phyloP scores from a whole-genome alignment of 2,113 vertebrate genomes.

The Neotragus pygmaeus region DNA sequence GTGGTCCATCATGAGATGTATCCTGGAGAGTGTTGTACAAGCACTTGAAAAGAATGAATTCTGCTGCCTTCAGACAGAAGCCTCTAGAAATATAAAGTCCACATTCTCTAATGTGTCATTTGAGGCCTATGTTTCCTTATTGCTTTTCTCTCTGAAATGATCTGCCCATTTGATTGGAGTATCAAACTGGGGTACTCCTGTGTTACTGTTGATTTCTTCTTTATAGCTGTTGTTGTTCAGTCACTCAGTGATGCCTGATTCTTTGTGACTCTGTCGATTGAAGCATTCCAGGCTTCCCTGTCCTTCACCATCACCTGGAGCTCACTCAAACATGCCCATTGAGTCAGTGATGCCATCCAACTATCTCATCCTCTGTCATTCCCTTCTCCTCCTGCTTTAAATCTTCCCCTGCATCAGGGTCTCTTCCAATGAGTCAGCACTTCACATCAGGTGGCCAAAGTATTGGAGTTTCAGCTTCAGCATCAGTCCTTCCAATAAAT shows the following conservation, averaged over 20 bases:
- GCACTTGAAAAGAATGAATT: neutral
- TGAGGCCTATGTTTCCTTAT: neutral
- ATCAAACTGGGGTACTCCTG: neutral
- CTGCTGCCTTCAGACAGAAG: neutral
- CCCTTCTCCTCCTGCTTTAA: neutral
- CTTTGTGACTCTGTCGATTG: accelerated
- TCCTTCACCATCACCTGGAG: neutral
- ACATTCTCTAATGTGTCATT: neutral
- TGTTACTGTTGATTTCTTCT: neutral
- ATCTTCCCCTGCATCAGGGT: neutral
- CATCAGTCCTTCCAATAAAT: neutral
- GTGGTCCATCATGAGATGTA: neutral
- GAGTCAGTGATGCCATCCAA: neutral
- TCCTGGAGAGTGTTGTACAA: neutral
- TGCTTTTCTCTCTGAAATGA: neutral
- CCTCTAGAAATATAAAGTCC: neutral
- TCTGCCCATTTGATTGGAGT: neutral
- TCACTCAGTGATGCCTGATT: neutral
- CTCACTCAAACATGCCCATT: neutral
- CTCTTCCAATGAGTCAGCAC: neutral
- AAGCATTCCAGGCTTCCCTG: neutral
- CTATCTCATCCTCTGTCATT: neutral
- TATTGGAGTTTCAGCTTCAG: neutral
- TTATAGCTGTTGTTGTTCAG: neutral
- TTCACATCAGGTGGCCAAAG: neutral